A percentile compares a stretch with the other conserved stretches of the same genome.
These are phyloP conservation scores for Orthosia incerta DNA, from an alignment of 2,888 invertebrate genomes.

Conservation along the genomic window DNA sequence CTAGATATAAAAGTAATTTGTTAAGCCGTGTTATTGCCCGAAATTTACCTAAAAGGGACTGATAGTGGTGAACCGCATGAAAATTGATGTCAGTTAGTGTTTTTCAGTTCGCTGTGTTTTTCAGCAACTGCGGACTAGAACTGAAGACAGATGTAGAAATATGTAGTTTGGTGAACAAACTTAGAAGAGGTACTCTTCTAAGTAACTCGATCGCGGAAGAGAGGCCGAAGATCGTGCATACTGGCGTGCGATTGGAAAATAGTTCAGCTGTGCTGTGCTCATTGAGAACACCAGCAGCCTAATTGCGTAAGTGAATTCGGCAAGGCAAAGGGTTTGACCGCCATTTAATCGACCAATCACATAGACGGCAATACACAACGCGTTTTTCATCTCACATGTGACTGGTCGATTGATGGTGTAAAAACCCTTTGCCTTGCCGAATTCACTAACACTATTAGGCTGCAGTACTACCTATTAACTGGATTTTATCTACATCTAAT, in stretches of 20 bases:
- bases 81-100: neutral
- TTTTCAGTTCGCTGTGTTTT: neutral
- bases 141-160: neutral
- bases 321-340: too few species aligned
- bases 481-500: neutral
- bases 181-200: neutral
- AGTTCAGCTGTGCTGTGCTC: neutral
- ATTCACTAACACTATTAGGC: too few species aligned
- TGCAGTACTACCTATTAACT: neutral
- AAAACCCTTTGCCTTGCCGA: too few species aligned
- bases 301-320: too few species aligned
- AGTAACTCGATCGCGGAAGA: neutral
- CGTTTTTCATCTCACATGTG: too few species aligned
- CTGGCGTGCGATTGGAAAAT: neutral
- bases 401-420: too few species aligned
- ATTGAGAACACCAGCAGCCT: too few species aligned
- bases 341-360: too few species aligned
- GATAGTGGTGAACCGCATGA: neutral
- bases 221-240: neutral
- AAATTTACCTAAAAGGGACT: neutral
- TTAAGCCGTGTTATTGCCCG: neutral
- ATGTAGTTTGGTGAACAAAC: neutral
- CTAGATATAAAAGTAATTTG: neutral
- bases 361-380: too few species aligned
- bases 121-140: too few species aligned